Evolutionary conservation across 2,888 invertebrate genomes (phyloP).

Genomic region (Sycophila texana): DNA sequence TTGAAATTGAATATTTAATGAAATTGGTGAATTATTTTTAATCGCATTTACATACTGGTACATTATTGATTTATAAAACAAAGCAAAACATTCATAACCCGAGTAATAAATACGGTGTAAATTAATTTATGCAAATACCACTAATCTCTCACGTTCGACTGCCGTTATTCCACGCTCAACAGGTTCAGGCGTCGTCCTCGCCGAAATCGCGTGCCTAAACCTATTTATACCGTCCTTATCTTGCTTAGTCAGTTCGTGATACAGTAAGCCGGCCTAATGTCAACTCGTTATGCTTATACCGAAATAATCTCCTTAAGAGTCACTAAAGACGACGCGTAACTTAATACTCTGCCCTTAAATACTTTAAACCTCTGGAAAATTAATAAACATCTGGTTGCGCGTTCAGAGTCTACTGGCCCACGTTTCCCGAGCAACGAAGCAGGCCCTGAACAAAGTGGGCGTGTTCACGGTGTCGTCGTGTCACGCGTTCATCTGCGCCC

Average conservation of each 20-base stretch:
- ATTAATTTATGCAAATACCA: constrained; percentile 17
- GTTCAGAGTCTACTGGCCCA: constrained; percentile 94
- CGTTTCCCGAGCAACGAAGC: constrained; percentile 96
- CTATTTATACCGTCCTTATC: background rate
- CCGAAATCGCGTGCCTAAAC: constrained; percentile 33
- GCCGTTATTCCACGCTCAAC: constrained; percentile 26
- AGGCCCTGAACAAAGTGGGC: constrained; percentile 94
- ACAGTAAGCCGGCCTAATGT: background rate
- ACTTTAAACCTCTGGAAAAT: background rate
- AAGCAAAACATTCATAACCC: too few relatives aligned
- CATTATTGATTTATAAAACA: too few relatives aligned
- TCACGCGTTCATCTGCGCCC: constrained; percentile 97
- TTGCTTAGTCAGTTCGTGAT: too few relatives aligned
- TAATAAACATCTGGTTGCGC: background rate
- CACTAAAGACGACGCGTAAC: background rate
- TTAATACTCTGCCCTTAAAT: background rate
- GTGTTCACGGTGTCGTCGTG: constrained; percentile 98
- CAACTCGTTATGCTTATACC: background rate
- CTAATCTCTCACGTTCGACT: background rate
- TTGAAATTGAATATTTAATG: too few relatives aligned
- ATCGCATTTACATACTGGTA: too few relatives aligned
- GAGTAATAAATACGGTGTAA: background rate
- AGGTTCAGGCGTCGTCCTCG: constrained; percentile 9
- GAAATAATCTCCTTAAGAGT: background rate
- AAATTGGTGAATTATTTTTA: too few relatives aligned